Evolutionary conservation across 2,113 vertebrate genomes (phyloP).

Genomic region (Plestiodon gilberti): DNA sequence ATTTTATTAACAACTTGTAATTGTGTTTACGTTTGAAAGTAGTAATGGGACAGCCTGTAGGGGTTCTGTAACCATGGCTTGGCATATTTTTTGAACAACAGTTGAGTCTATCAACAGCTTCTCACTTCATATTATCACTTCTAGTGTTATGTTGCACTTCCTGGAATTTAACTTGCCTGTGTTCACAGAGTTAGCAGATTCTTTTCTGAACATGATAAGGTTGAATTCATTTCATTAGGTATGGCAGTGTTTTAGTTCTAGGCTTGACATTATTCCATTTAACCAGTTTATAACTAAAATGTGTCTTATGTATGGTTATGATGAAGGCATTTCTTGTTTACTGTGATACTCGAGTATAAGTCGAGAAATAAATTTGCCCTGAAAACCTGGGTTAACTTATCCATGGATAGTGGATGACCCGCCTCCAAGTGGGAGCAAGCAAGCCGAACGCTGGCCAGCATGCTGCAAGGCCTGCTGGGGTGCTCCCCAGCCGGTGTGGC

Average conservation of each 20-base stretch:
- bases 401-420: no score
- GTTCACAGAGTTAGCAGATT: background rate
- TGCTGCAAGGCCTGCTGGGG: no score
- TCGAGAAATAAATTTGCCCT: no score
- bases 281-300: background rate
- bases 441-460: no score
- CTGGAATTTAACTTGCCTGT: background rate
- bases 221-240: background rate
- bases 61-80: background rate
- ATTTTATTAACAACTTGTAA: background rate
- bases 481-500: no score
- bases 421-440: no score
- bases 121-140: background rate
- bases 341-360: no score
- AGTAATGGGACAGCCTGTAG: background rate
- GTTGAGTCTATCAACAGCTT: background rate
- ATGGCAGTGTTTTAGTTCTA: background rate
- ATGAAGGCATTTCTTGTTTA: background rate
- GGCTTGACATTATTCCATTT: background rate
- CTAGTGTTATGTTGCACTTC: background rate
- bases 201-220: background rate
- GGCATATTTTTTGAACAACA: background rate
- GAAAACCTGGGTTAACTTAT: no score
- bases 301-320: background rate
- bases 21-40: background rate